Percentiles rank a stretch among this genome's conserved stretches.
Evolutionary conservation across 2,888 invertebrate species (phyloP).

Genomic region (Nemoura dubitans): DNA sequence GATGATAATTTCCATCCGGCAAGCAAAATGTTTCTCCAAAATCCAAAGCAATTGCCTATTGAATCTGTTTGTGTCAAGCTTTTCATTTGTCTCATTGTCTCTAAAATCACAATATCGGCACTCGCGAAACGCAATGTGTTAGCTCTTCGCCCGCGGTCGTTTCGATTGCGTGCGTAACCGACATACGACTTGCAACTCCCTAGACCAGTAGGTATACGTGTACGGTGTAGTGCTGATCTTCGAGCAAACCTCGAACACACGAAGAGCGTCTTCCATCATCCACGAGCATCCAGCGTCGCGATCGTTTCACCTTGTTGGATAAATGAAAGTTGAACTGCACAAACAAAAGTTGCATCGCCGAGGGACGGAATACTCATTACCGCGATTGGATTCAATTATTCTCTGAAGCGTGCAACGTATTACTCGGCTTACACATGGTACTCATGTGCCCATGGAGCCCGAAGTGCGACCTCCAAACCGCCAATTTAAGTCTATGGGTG

Average conservation of each 20-base stretch:
- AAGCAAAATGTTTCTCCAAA: too few species aligned
- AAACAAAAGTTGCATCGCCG: constrained; percentile 7
- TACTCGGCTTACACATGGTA: too few species aligned
- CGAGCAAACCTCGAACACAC: neutral
- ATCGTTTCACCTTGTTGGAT: neutral
- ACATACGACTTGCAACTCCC: neutral
- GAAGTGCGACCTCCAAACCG: neutral
- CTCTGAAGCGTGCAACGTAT: too few species aligned
- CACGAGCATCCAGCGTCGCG: neutral
- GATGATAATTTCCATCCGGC: too few species aligned
- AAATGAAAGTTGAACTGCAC: neutral
- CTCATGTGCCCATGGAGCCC: neutral
- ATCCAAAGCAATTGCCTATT: too few species aligned
- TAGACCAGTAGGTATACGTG: too few species aligned
- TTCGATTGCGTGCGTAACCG: neutral
- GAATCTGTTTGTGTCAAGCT: too few species aligned
- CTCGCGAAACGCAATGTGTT: too few species aligned
- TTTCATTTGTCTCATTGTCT: too few species aligned
- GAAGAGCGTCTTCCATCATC: neutral
- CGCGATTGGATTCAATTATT: neutral
- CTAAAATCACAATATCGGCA: too few species aligned
- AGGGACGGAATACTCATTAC: neutral
- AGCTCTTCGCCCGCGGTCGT: neutral
- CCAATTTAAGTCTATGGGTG: too few species aligned
- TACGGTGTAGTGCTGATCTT: too few species aligned